Conservation (phyloP, 2,888 invertebrate species). For the Eupithecia tripunctaria region DNA sequence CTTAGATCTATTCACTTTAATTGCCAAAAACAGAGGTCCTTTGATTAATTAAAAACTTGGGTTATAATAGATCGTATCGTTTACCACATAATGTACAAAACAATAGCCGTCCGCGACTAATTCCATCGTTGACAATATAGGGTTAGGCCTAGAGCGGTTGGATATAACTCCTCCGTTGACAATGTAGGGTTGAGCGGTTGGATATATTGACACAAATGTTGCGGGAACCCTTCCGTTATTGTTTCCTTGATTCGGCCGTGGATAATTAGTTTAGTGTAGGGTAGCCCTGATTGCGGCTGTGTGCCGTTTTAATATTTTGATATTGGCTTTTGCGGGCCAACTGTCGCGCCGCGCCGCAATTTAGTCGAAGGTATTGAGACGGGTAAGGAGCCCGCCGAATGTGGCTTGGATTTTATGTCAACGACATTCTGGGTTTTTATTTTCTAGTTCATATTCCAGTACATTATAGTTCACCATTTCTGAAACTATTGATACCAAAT, state of each 20-base stretch:
- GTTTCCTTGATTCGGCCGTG: slow-evolving; percentile 74
- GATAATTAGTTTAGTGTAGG: slow-evolving; percentile 75
- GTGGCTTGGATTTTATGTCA: not conserved
- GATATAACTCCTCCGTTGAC: slow-evolving; percentile 54
- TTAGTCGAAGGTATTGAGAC: slow-evolving; percentile 11
- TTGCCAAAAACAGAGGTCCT: too few relatives aligned
- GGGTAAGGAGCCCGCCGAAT: not conserved
- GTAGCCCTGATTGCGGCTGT: slow-evolving; percentile 58
- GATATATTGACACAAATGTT: slow-evolving; percentile 68
- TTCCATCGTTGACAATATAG: slow-evolving; percentile 54
- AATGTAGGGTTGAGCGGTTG: slow-evolving; percentile 62
- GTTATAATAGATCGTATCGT: not conserved
- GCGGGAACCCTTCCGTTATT: slow-evolving; percentile 78
- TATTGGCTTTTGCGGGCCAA: slow-evolving; percentile 47
- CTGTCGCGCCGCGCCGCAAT: slow-evolving; percentile 32
- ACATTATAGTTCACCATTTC: not conserved
- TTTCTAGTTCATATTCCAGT: not conserved
- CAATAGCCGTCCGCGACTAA: slow-evolving; percentile 47
- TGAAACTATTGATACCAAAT: not conserved
- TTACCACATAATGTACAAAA: slow-evolving; percentile 29
- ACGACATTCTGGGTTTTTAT: not conserved
- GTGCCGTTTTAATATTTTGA: slow-evolving; percentile 47
- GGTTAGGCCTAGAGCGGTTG: not conserved
- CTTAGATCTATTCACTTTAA: too few relatives aligned
- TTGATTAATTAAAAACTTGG: not conserved